These are phyloP conservation scores for Brachypodius melanocephalos DNA, from an alignment of 2,113 vertebrate genomes.

Conservation along the genomic window DNA sequence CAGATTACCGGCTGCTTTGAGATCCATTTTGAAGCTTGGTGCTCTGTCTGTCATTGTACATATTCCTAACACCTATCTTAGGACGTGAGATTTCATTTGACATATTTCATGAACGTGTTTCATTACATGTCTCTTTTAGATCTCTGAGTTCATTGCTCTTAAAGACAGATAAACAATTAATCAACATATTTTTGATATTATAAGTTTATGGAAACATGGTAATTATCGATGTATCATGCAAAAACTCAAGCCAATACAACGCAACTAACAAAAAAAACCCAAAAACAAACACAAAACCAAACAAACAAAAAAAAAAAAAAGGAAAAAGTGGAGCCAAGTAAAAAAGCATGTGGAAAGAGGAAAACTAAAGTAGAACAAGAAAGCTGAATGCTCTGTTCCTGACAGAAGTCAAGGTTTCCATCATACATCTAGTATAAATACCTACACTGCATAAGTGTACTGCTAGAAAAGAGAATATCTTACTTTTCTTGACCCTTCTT, in stretches of 20 bases:
- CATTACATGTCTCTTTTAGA: neutral
- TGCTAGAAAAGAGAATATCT: neutral
- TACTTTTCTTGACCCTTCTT: neutral
- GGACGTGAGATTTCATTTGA: neutral
- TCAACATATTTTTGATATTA: neutral
- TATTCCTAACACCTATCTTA: neutral
- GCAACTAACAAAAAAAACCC: neutral
- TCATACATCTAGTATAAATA: neutral
- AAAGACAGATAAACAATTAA: neutral
- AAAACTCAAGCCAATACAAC: neutral
- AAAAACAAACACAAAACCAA: neutral
- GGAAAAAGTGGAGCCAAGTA: neutral
- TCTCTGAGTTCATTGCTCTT: neutral
- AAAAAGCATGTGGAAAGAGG: neutral
- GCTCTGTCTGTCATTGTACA: neutral
- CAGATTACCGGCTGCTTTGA: neutral
- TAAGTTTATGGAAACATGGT: neutral
- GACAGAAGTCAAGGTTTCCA: neutral
- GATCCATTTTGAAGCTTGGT: neutral
- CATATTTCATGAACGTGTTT: neutral
- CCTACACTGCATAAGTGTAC: rapidly evolving
- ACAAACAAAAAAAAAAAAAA: neutral
- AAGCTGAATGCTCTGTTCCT: neutral
- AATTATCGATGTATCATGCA: neutral
- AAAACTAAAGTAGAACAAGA: neutral